Evolutionary conservation across 1,140 invertebrate genomes (phyloP).

Genomic region (Antheraea mylitta): DNA sequence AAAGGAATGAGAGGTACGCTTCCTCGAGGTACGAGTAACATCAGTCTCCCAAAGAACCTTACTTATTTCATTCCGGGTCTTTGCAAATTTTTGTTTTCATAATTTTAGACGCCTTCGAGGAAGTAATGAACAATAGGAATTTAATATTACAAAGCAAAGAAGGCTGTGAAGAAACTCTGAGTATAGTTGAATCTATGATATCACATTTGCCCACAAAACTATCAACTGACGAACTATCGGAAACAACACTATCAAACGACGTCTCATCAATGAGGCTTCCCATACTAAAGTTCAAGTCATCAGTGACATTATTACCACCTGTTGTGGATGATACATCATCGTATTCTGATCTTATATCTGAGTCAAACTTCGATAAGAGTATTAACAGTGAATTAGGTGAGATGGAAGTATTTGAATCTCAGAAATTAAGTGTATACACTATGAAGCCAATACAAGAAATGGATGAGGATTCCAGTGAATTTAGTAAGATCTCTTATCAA

Average conservation of each 20-base stretch:
- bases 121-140: background rate
- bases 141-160: background rate
- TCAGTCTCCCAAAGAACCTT: too few relatives aligned
- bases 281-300: slow-evolving; percentile 37
- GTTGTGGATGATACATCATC: slow-evolving; percentile 33
- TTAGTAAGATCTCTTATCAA: background rate
- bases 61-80: too few relatives aligned
- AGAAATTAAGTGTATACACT: slow-evolving; percentile 6
- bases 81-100: too few relatives aligned
- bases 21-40: too few relatives aligned
- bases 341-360: slow-evolving; percentile 15
- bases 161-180: background rate
- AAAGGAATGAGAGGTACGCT: too few relatives aligned
- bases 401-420: slow-evolving; percentile 3
- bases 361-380: slow-evolving; percentile 5
- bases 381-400: background rate
- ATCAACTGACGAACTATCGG: background rate
- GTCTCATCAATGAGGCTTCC: background rate
- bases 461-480: slow-evolving; percentile 11
- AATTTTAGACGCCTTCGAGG: slow-evolving; percentile 6
- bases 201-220: too few relatives aligned
- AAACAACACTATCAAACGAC: background rate
- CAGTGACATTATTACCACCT: slow-evolving; percentile 40
- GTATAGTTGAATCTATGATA: background rate
- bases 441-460: background rate